These are phyloP conservation scores for Miichthys miiuy DNA, from an alignment of 2,797 vertebrate genomes.

Conservation along the genomic window DNA sequence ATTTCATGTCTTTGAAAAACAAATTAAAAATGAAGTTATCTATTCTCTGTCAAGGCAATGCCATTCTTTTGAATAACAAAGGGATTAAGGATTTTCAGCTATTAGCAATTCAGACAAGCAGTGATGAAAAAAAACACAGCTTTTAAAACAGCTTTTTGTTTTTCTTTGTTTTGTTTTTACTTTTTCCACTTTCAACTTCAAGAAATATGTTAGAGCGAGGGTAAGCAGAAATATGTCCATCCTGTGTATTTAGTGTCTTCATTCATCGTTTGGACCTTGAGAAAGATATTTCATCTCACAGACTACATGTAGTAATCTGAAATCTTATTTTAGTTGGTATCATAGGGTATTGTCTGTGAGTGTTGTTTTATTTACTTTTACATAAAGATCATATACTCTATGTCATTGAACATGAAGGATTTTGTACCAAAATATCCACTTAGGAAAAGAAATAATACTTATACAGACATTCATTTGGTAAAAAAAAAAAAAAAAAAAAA, in stretches of 20 bases:
- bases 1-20: conserved; percentile 20
- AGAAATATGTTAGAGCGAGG: conserved; percentile 94
- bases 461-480: background rate
- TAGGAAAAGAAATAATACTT: background rate
- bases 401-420: conserved; percentile 31
- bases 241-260: conserved; percentile 51
- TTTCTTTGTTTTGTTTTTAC: conserved; percentile 69
- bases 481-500: too few relatives aligned
- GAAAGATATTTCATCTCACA: conserved; percentile 18
- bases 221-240: conserved; percentile 82
- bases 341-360: conserved; percentile 20
- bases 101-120: conserved; percentile 2
- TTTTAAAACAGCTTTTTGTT: conserved; percentile 41
- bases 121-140: conserved; percentile 15
- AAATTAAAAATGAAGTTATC: conserved; percentile 45
- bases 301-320: background rate
- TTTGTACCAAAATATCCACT: conserved; percentile 70
- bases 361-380: conserved; percentile 32
- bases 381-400: conserved; percentile 17
- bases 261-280: conserved; percentile 25
- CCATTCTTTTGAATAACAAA: conserved; percentile 26
- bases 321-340: conserved; percentile 4
- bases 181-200: conserved; percentile 77
- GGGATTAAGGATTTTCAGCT: conserved; percentile 11
- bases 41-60: conserved; percentile 31